These are phyloP conservation scores for Hyposoter didymator DNA, from an alignment of 2,888 invertebrate genomes.

Conservation along the genomic window DNA sequence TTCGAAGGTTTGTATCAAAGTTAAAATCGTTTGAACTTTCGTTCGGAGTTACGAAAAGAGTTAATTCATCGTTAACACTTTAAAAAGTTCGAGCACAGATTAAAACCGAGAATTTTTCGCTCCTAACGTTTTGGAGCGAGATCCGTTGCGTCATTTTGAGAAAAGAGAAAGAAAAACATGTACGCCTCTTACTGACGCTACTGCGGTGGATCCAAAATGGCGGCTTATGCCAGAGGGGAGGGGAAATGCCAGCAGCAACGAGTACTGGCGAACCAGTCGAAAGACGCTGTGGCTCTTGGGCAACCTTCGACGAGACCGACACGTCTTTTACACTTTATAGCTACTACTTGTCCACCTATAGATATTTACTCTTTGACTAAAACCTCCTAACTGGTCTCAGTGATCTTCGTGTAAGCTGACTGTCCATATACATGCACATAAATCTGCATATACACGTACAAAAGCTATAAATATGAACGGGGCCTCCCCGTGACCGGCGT, in stretches of 20 bases:
- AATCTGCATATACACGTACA: conserved; percentile 36
- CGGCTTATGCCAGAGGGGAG: conserved; percentile 52
- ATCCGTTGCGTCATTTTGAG: conserved; percentile 72
- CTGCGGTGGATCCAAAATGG: conserved; percentile 78
- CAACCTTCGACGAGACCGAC: conserved; percentile 75
- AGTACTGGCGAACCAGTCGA: conserved; percentile 32
- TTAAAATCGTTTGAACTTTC: not conserved
- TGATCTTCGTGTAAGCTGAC: conserved; percentile 8
- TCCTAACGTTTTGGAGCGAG: conserved; percentile 73
- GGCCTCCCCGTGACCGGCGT: conserved; percentile 77
- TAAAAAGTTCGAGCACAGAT: not conserved
- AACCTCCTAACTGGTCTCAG: conserved; percentile 75
- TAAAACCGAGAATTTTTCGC: conserved; percentile 29
- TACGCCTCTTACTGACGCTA: conserved; percentile 37
- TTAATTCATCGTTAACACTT: not conserved
- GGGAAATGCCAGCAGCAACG: not conserved
- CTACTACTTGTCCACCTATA: not conserved
- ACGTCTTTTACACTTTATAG: conserved; percentile 27
- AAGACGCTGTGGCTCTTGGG: conserved; percentile 76
- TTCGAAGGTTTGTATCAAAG: not conserved
- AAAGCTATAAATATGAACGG: conserved; percentile 79
- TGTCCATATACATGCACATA: not conserved
- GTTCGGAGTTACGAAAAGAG: not conserved
- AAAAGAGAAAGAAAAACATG: conserved; percentile 23
- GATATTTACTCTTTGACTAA: conserved; percentile 71